Conservation (phyloP, 2,797 vertebrate species). For the Coluber constrictor region DNA sequence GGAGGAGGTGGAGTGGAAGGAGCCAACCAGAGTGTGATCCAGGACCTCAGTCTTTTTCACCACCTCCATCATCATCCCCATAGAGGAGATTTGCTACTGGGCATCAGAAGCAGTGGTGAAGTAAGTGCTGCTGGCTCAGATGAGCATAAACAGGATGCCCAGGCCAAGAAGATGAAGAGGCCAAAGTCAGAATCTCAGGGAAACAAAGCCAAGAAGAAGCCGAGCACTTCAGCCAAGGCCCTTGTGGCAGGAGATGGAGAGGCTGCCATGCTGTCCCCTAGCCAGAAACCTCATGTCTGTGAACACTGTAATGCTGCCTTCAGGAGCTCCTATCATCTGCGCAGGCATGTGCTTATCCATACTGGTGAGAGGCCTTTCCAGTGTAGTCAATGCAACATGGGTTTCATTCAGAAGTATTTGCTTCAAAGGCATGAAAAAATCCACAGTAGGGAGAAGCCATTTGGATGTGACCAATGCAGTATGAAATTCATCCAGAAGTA, state of each 20-base stretch:
- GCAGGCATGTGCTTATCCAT: conserved; percentile 97
- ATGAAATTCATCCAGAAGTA: conserved; percentile 99
- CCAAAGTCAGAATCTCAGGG: conserved; percentile 92
- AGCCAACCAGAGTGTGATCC: conserved; percentile 83
- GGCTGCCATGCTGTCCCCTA: conserved; percentile 84
- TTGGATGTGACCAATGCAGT: conserved; percentile 97
- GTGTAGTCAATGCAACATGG: conserved; percentile 99
- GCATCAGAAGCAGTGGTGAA: conserved; percentile 54
- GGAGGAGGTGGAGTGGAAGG: conserved; percentile 61
- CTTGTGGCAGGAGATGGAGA: conserved; percentile 86
- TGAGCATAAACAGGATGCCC: conserved; percentile 80
- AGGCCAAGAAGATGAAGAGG: conserved; percentile 87
- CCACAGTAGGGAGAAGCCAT: conserved; percentile 97
- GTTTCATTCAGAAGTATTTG: conserved; percentile 98
- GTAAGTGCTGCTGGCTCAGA: conserved; percentile 71
- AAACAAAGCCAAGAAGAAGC: conserved; percentile 92
- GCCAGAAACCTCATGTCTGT: conserved; percentile 96
- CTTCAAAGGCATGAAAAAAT: conserved; percentile 98
- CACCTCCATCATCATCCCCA: conserved; percentile 71
- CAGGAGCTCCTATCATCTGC: conserved; percentile 97
- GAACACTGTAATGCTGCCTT: conserved; percentile 99
- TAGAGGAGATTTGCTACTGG: conserved; percentile 69
- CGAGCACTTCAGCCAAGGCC: conserved; percentile 83
- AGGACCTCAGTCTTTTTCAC: conserved; percentile 84
- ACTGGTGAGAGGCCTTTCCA: conserved; percentile 98